These are phyloP conservation scores for Bombus fervidus DNA, from an alignment of 1,140 invertebrate genomes.

Conservation along the genomic window DNA sequence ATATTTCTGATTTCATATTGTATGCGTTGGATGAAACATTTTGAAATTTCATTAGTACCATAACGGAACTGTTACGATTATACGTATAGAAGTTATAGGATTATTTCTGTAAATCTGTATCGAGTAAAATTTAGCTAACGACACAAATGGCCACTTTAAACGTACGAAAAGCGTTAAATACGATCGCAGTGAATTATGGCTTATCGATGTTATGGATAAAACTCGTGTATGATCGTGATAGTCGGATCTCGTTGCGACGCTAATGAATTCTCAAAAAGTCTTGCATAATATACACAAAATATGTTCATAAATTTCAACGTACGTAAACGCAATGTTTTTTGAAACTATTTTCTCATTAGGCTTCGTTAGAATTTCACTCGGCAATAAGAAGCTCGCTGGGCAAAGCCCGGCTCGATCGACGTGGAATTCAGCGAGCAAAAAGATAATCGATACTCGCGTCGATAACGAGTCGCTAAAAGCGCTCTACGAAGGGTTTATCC, in stretches of 20 bases:
- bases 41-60: too few relatives aligned
- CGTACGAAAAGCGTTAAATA: too few relatives aligned
- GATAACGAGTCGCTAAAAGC: slow-evolving; percentile 45
- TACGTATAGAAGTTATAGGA: too few relatives aligned
- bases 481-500: slow-evolving; percentile 24
- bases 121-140: too few relatives aligned
- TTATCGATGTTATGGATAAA: neutral
- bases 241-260: neutral
- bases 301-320: neutral
- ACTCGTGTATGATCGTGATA: neutral
- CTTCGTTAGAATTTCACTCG: slow-evolving; percentile 19
- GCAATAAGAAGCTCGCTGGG: slow-evolving; percentile 1
- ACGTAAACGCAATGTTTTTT: neutral
- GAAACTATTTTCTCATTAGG: slow-evolving; percentile 7
- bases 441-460: slow-evolving; percentile 38
- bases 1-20: too few relatives aligned
- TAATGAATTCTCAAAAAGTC: neutral
- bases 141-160: too few relatives aligned
- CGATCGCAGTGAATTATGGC: neutral
- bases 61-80: too few relatives aligned
- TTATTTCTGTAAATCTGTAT: too few relatives aligned
- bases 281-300: neutral
- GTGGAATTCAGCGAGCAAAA: slow-evolving; percentile 31
- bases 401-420: slow-evolving; percentile 5
- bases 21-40: too few relatives aligned